phyloP scores from a whole-genome alignment of 2,113 vertebrate species.

The Myotis lucifugus region DNA sequence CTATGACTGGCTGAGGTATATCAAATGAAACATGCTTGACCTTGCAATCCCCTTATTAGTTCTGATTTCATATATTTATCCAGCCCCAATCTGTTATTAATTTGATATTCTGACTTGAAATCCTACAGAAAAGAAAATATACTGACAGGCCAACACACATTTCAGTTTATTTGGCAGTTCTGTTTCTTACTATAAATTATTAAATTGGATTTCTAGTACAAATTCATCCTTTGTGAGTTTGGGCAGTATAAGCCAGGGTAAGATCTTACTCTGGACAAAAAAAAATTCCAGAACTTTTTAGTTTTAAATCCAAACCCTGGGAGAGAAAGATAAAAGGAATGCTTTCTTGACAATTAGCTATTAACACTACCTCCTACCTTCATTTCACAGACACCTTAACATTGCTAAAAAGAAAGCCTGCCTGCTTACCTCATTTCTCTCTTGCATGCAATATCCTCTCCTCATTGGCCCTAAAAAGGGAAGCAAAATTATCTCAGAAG shows the following conservation, averaged over 20 bases:
- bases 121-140: constrained; percentile 30
- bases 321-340: not conserved
- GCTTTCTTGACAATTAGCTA: constrained; percentile 36
- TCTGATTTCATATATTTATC: constrained; percentile 46
- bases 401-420: constrained; percentile 11
- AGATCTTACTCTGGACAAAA: not conserved
- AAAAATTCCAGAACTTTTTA: not conserved
- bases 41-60: constrained; percentile 5
- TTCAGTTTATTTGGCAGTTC: constrained; percentile 42
- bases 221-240: constrained; percentile 18
- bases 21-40: constrained; percentile 38
- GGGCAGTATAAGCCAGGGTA: not conserved
- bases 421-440: constrained; percentile 25
- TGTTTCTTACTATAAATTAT: constrained; percentile 45
- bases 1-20: not conserved
- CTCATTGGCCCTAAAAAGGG: not conserved
- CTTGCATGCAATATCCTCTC: not conserved
- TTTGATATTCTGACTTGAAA: constrained; percentile 54
- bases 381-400: constrained; percentile 29
- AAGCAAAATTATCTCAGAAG: constrained; percentile 14
- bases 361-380: not conserved
- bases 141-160: constrained; percentile 34
- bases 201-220: constrained; percentile 40
- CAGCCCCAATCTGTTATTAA: constrained; percentile 48
- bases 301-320: not conserved